Conservation (phyloP, 2,113 vertebrate species). For the Tapirus terrestris region DNA sequence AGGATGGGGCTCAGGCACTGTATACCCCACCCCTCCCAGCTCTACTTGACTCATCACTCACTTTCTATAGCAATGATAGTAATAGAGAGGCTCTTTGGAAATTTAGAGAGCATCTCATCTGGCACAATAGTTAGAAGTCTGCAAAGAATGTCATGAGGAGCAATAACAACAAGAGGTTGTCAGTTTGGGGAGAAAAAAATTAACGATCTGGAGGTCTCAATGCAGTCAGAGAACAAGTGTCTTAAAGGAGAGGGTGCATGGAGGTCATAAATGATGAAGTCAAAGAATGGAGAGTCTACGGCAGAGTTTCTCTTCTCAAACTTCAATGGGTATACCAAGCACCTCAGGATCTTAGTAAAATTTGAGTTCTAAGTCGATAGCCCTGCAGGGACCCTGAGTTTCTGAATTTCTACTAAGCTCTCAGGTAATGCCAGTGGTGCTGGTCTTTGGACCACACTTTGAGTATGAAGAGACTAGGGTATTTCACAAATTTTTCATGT, state of each 20-base stretch:
- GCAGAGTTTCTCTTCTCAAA: neutral
- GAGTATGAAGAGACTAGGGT: neutral
- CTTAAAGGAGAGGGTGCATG: neutral
- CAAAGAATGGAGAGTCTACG: too few relatives aligned
- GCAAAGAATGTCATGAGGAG: neutral
- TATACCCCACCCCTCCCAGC: neutral
- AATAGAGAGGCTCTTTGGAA: neutral
- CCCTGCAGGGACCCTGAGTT: neutral
- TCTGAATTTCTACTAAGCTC: neutral
- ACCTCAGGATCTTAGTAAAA: neutral
- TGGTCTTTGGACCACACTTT: neutral
- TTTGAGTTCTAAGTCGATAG: neutral
- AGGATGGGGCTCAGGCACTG: neutral
- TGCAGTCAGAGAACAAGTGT: neutral
- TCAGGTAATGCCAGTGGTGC: neutral
- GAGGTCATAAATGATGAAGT: neutral
- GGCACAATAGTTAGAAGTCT: neutral
- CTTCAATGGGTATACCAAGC: neutral
- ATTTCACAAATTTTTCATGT: neutral
- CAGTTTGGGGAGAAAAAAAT: neutral
- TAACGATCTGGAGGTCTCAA: neutral
- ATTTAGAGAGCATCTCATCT: neutral
- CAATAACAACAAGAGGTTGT: neutral
- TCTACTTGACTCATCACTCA: neutral
- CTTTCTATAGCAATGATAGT: neutral